Conservation (phyloP, 2,888 invertebrate genomes). For the Hermaeophaga mercurialis region DNA sequence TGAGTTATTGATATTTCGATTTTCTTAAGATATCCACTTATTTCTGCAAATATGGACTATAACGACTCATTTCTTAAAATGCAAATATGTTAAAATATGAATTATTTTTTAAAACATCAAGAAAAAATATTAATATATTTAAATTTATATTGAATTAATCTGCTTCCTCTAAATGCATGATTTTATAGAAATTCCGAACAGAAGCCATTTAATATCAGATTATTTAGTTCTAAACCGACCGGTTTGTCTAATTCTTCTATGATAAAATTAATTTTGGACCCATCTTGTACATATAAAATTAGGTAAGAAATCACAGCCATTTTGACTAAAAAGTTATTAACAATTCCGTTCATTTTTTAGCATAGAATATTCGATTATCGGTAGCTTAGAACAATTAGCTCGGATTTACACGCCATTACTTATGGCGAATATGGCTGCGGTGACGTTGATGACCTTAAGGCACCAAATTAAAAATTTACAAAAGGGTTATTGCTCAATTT, state of each 20-base stretch:
- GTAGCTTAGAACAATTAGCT: conserved; percentile 67
- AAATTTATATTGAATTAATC: too few species aligned
- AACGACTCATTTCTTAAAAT: too few species aligned
- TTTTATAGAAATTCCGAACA: too few species aligned
- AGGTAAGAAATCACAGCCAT: conserved; percentile 61
- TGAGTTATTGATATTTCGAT: too few species aligned
- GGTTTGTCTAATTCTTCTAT: conserved; percentile 54
- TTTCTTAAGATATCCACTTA: too few species aligned
- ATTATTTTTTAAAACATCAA: too few species aligned
- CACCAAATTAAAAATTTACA: conserved; percentile 58
- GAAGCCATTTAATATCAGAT: conserved; percentile 66
- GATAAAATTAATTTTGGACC: conserved; percentile 70
- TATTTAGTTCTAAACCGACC: conserved; percentile 62
- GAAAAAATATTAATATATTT: too few species aligned
- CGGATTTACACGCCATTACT: conserved; percentile 70
- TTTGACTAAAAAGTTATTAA: neutral
- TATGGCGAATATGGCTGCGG: conserved; percentile 69
- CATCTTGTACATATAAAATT: conserved; percentile 71
- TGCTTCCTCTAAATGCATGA: too few species aligned
- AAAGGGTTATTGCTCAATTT: conserved; percentile 52
- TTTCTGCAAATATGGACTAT: too few species aligned
- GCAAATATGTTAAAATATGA: too few species aligned
- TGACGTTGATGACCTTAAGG: conserved; percentile 66
- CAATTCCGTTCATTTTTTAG: conserved; percentile 16
- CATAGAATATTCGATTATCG: conserved; percentile 63